A percentile compares a stretch with the other conserved stretches of the same genome.
Evolutionary conservation across 2,888 invertebrate species (phyloP).

Genomic region (Anthophora plumipes): DNA sequence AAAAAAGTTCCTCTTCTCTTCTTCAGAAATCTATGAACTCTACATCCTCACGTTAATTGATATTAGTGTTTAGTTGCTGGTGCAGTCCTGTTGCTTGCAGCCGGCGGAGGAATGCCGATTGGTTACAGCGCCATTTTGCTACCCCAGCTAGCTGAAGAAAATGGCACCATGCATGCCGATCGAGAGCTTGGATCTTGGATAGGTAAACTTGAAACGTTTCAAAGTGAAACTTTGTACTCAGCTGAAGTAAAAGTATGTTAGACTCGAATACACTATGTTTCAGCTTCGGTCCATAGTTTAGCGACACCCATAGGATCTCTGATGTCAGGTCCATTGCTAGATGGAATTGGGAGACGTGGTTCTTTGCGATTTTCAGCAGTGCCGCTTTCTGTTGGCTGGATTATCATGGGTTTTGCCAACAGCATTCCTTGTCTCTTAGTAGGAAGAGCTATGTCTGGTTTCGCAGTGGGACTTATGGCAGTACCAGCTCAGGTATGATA

Average conservation of each 20-base stretch:
- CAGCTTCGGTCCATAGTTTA: slow-evolving; percentile 92
- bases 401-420: slow-evolving; percentile 86
- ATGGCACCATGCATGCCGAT: slow-evolving; percentile 88
- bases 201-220: slow-evolving; percentile 85
- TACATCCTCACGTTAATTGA: slow-evolving; percentile 50
- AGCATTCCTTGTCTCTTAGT: slow-evolving; percentile 87
- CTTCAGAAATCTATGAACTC: slow-evolving; percentile 41
- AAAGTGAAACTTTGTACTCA: neutral
- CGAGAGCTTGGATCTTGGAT: slow-evolving; percentile 92
- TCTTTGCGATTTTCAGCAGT: slow-evolving; percentile 88
- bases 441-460: slow-evolving; percentile 89
- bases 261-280: slow-evolving; percentile 12
- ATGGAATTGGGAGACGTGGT: slow-evolving; percentile 88
- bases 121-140: slow-evolving; percentile 92
- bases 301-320: slow-evolving; percentile 91
- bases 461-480: slow-evolving; percentile 90
- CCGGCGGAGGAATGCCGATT: slow-evolving; percentile 92
- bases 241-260: neutral
- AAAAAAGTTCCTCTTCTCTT: too few species aligned
- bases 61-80: slow-evolving; percentile 90
- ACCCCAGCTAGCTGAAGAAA: slow-evolving; percentile 88
- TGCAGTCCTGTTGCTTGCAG: slow-evolving; percentile 89
- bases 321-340: slow-evolving; percentile 90
- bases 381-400: slow-evolving; percentile 90
- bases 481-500: slow-evolving; percentile 89